Base-by-base conservation (phyloP, 2,797 vertebrate genomes). In the Typhlichthys eigenmanni region DNA sequence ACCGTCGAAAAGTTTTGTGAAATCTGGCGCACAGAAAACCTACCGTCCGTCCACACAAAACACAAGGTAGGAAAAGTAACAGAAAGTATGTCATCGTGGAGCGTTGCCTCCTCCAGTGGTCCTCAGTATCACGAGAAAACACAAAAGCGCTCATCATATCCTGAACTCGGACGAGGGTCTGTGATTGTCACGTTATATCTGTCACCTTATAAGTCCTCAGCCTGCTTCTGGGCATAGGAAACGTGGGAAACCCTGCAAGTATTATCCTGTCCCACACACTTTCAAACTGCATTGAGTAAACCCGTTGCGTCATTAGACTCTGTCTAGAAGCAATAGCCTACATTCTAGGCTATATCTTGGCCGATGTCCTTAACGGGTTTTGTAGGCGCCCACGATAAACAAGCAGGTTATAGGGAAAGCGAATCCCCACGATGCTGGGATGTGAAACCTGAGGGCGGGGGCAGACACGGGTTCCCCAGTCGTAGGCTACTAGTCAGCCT, bases 281-380 rank as follows among this genome's bases (percentile, higher is more conserved):
- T 19, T 71, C 54, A 57, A 46, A 70, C 67, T 16, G 73, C 9
- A 47, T 78, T 85, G 83, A 82, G 85, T 86, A 78, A 87, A 84
- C 55, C 58, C 47, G 69, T 79, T 88, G 87, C 88, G 91, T 91
- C 89, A 92, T 83, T 53, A 68, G 70, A 71, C 78, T 80, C 19
- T 13, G 80, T 77, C 76, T 73, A 9, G 68, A 55, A 60, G 4
- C 2, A 67, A 81, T 13, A 24, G 11, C 12, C 19, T 72, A 68
- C 80, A 82, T 81, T 78, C 56, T 67, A 29, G 24, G 24, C 24
- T 29, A 29, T 56, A 38, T 57, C 62, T 69, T 47, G 66, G 19
- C 58, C 43, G 75, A 76, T 72, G 67, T 79, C 46, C 75, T 75
- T 50, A 51, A 9, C 66, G 58, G 19, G 34, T 32, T 16, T 58